Conservation (phyloP, 2,797 vertebrate genomes). For the Crossoptilon crossoptilon region DNA sequence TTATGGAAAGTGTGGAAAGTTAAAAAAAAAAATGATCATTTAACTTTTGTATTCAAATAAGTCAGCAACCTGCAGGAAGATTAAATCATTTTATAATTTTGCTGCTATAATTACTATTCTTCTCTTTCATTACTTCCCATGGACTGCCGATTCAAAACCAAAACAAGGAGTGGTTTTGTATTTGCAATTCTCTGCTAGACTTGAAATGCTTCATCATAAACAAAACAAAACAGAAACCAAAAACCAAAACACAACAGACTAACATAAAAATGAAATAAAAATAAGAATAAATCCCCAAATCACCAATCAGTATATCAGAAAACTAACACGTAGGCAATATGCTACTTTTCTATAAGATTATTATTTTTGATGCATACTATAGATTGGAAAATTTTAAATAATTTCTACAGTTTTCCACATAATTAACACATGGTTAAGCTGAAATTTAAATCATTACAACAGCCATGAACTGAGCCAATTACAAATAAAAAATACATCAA, state of each 20-base stretch:
- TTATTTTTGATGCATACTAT: background rate
- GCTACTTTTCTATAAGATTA: background rate
- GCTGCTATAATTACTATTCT: background rate
- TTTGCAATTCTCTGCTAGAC: background rate
- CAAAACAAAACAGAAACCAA: background rate
- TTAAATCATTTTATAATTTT: background rate
- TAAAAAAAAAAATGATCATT: background rate
- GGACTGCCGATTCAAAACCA: background rate
- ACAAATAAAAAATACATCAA: background rate
- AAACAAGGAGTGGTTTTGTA: constrained; percentile 6
- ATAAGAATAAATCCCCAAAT: background rate
- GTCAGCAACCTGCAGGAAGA: background rate
- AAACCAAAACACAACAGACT: no score
- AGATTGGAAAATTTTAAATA: background rate
- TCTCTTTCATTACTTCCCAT: constrained; percentile 26
- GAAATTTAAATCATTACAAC: background rate
- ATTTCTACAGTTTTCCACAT: background rate
- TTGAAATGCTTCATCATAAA: background rate
- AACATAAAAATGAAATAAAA: background rate
- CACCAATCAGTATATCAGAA: background rate
- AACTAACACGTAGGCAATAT: background rate
- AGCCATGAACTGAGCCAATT: background rate
- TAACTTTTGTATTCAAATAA: background rate
- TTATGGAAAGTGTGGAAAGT: background rate
- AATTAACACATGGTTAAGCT: background rate